phyloP scores from a whole-genome alignment of 2,113 vertebrate species.

The Bujurquina vittata region DNA sequence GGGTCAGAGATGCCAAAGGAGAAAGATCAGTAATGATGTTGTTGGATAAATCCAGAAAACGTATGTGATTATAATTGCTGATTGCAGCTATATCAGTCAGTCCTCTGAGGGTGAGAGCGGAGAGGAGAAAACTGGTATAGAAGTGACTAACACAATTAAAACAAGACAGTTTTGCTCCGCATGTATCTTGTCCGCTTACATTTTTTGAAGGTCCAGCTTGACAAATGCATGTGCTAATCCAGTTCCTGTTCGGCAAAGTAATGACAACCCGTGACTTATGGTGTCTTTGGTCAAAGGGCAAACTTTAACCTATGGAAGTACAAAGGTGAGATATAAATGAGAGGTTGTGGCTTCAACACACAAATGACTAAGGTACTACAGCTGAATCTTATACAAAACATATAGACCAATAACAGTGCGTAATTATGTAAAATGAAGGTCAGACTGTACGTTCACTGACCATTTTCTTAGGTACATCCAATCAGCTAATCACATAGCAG shows the following conservation, averaged over 20 bases:
- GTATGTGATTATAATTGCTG: slow-evolving; percentile 85
- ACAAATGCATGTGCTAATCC: slow-evolving; percentile 89
- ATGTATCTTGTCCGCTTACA: slow-evolving; percentile 74
- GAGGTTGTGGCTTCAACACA: neutral
- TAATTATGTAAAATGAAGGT: neutral
- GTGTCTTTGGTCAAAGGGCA: slow-evolving; percentile 80
- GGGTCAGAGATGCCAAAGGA: slow-evolving; percentile 83
- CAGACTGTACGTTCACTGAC: neutral
- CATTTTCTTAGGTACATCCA: neutral
- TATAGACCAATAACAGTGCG: neutral
- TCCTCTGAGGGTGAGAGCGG: slow-evolving; percentile 66
- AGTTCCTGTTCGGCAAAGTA: slow-evolving; percentile 85
- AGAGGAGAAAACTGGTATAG: neutral
- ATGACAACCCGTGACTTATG: slow-evolving; percentile 84
- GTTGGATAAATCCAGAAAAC: slow-evolving; percentile 90
- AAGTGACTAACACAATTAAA: neutral
- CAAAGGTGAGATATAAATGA: neutral
- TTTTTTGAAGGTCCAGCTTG: slow-evolving; percentile 84
- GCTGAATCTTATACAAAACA: neutral
- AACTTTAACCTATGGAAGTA: slow-evolving; percentile 44
- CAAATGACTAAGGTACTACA: neutral
- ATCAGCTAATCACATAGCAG: neutral
- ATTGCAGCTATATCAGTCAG: slow-evolving; percentile 86
- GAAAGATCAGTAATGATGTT: slow-evolving; percentile 88
- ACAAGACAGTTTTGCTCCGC: neutral